phyloP scores from a whole-genome alignment of 2,888 invertebrate genomes.

The Drosophila neonasuta region DNA sequence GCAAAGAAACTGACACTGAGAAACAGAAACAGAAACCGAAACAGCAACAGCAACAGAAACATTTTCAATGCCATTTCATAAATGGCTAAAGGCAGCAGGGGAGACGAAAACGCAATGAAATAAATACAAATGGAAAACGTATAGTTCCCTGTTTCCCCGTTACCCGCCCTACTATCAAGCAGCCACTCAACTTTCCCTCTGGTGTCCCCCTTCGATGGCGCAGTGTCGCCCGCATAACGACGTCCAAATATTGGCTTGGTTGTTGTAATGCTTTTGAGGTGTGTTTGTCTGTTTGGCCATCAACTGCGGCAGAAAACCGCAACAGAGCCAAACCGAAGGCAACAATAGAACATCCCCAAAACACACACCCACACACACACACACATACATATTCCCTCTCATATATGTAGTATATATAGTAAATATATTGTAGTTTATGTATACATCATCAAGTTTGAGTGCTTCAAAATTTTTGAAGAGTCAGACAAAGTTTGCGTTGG shows the following conservation, averaged over 20 bases:
- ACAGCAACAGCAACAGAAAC: conserved; percentile 44
- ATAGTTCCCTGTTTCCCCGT: conserved; percentile 14
- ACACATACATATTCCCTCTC: background rate
- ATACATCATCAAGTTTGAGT: conserved; percentile 8
- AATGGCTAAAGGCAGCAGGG: conserved; percentile 43
- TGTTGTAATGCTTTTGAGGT: conserved; percentile 77
- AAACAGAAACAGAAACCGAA: background rate
- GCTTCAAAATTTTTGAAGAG: conserved; percentile 31
- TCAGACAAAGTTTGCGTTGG: background rate
- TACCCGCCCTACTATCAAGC: background rate
- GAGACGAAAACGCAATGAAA: conserved; percentile 70
- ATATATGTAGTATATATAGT: background rate
- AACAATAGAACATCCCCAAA: conserved; percentile 9
- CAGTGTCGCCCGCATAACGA: conserved; percentile 56
- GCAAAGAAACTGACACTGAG: background rate
- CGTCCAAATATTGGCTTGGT: conserved; percentile 73
- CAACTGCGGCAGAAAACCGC: conserved; percentile 29
- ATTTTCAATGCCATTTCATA: conserved; percentile 77
- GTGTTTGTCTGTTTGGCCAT: conserved; percentile 65
- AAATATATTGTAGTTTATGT: conserved; percentile 7
- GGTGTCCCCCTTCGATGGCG: background rate
- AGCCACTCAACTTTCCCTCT: background rate
- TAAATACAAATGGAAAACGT: conserved; percentile 71
- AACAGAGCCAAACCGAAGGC: conserved; percentile 20
- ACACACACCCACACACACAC: background rate